These are phyloP conservation scores for Percopsis omiscomaycus DNA, from an alignment of 2,797 vertebrate species.

Conservation along the genomic window DNA sequence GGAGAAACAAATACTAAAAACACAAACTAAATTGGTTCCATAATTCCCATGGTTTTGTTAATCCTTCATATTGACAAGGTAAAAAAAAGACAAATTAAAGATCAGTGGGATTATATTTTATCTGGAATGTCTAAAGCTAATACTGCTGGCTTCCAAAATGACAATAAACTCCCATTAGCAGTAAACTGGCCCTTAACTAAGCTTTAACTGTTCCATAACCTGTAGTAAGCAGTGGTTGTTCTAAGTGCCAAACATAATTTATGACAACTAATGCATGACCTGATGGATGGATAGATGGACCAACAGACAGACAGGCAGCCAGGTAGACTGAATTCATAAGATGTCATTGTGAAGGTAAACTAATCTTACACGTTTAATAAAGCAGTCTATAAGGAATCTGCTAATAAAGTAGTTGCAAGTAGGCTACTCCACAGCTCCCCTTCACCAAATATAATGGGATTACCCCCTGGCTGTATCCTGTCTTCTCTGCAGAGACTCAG, in stretches of 20 bases:
- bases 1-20: conserved; percentile 21
- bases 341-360: conserved; percentile 3
- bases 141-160: conserved; percentile 12
- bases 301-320: neutral
- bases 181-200: conserved; percentile 8
- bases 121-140: conserved; percentile 20
- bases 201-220: conserved; percentile 15
- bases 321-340: neutral
- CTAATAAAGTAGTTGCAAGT: conserved; percentile 61
- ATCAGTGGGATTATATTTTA: conserved; percentile 38
- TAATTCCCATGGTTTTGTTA: conserved; percentile 37
- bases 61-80: conserved; percentile 32
- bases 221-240: conserved; percentile 24
- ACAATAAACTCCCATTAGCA: neutral
- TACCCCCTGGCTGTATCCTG: conserved; percentile 39
- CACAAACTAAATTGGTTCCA: conserved; percentile 17
- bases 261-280: conserved; percentile 9
- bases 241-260: conserved; percentile 29
- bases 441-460: conserved; percentile 52
- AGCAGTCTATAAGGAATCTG: conserved; percentile 16
- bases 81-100: conserved; percentile 23
- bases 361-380: conserved; percentile 5
- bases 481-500: conserved; percentile 41
- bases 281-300: conserved; percentile 9
- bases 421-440: conserved; percentile 35